Conservation (phyloP, 2,113 vertebrate genomes). For the Psephotus haematonotus region DNA sequence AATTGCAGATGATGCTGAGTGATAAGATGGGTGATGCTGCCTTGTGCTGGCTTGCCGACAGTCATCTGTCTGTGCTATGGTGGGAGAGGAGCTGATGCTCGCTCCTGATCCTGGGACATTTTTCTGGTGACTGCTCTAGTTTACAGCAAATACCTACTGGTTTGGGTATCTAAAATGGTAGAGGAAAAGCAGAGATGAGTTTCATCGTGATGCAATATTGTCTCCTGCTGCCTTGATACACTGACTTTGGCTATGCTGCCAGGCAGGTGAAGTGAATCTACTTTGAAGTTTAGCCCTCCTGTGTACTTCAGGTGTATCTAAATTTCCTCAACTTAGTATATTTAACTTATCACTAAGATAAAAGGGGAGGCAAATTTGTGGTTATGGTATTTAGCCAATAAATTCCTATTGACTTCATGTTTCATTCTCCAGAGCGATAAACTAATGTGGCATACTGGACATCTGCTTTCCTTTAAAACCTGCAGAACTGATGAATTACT, state of each 20-base stretch:
- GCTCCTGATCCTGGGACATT: fast-evolving
- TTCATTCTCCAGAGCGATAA: background rate
- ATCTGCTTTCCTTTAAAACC: background rate
- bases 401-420: background rate
- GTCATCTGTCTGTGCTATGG: background rate
- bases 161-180: background rate
- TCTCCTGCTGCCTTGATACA: background rate
- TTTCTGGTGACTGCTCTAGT: background rate
- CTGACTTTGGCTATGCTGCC: background rate
- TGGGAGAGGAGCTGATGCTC: background rate
- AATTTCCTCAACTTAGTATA: background rate
- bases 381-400: background rate
- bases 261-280: background rate
- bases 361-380: background rate
- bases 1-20: background rate
- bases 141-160: background rate
- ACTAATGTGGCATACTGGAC: background rate
- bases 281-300: background rate
- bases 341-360: background rate
- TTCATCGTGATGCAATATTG: background rate
- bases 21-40: background rate
- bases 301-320: background rate
- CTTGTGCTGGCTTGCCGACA: background rate
- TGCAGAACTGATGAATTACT: background rate
- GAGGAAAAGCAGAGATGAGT: background rate